Evolutionary conservation across 2,797 vertebrate species (phyloP).

Genomic region (Rallus crepitans): DNA sequence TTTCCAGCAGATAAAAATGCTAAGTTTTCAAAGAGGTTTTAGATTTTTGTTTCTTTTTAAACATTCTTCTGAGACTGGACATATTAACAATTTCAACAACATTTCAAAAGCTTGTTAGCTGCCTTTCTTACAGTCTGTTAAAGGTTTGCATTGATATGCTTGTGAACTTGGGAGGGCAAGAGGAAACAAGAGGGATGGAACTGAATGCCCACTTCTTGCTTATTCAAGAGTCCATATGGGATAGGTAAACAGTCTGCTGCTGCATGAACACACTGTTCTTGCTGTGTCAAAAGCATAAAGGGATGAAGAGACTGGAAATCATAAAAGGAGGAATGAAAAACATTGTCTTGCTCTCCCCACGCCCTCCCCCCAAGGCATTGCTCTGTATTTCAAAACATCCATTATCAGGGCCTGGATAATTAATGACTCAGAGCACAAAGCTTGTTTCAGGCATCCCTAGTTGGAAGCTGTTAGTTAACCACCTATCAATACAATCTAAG

Average conservation of each 20-base stretch:
- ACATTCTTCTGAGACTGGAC: not conserved
- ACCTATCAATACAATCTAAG: not conserved
- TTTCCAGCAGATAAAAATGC: not conserved
- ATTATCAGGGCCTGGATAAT: not conserved
- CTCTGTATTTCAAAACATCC: not conserved
- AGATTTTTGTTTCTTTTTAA: not conserved
- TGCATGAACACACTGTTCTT: not conserved
- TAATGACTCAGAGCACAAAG: not conserved
- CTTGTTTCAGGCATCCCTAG: not conserved
- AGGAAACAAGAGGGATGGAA: not conserved
- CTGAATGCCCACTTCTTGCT: not conserved
- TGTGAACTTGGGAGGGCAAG: not conserved
- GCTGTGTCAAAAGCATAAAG: not conserved
- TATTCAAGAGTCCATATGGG: not conserved
- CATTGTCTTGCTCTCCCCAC: not conserved
- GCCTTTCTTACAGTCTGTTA: not conserved
- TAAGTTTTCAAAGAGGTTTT: not conserved
- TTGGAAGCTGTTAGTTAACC: not conserved
- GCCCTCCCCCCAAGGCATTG: not conserved
- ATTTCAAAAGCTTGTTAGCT: not conserved
- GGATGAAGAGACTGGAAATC: not conserved
- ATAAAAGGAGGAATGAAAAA: not conserved
- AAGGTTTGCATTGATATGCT: not conserved
- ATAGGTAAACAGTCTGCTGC: not conserved
- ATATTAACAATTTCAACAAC: not conserved